Conservation (phyloP, 2,113 vertebrate genomes). For the Ifrita kowaldi region DNA sequence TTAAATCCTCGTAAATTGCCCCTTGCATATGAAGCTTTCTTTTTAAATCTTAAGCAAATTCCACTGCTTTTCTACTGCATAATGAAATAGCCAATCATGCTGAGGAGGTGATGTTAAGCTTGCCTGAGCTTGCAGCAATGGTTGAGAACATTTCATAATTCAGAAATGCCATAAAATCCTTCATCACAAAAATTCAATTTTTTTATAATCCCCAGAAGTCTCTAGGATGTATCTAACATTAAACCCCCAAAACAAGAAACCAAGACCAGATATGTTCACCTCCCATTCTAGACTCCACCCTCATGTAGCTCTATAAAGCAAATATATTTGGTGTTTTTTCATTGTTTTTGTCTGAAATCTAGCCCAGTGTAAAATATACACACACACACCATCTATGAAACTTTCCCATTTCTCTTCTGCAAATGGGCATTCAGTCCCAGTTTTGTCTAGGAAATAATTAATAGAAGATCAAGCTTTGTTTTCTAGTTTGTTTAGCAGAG, state of each 20-base stretch:
- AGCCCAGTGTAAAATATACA: neutral
- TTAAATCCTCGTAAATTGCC: conserved; percentile 58
- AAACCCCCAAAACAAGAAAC: conserved; percentile 18
- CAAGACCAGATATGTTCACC: neutral
- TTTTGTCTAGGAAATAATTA: neutral
- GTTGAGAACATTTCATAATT: conserved; percentile 39
- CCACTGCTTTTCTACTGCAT: conserved; percentile 15
- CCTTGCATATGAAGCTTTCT: conserved; percentile 34
- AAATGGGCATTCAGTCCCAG: neutral
- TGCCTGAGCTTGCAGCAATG: conserved; percentile 26
- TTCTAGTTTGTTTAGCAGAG: neutral
- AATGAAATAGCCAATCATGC: conserved; percentile 32
- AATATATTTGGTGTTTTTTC: neutral
- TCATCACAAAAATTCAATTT: conserved; percentile 21
- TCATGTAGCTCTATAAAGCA: neutral
- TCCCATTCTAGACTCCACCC: neutral
- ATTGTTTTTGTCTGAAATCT: neutral
- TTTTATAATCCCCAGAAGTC: conserved; percentile 24
- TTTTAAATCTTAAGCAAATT: conserved; percentile 62
- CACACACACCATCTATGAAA: neutral
- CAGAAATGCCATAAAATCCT: conserved; percentile 35
- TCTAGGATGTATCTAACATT: conserved; percentile 1
- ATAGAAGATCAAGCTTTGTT: neutral
- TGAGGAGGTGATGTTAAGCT: conserved; percentile 27
- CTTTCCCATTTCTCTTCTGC: neutral